phyloP scores from a whole-genome alignment of 2,113 vertebrate species.

The Gracilinanus agilis region DNA sequence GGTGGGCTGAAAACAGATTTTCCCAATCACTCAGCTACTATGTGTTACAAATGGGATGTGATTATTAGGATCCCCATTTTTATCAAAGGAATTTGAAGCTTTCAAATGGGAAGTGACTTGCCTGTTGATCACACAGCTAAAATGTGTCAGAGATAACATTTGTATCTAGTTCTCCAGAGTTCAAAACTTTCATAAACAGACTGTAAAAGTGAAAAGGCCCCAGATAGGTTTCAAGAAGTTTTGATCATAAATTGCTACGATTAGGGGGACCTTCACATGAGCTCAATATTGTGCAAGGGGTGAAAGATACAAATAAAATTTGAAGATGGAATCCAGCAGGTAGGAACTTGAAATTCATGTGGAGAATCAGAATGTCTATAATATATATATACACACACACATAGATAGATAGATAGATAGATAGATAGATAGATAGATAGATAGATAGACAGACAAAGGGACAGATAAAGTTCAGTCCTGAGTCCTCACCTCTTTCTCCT shows the following conservation, averaged over 20 bases:
- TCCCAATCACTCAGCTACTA: neutral
- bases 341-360: too few relatives aligned
- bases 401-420: too few relatives aligned
- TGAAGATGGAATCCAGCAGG: too few relatives aligned
- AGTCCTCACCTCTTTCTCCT: too few relatives aligned
- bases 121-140: neutral
- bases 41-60: neutral
- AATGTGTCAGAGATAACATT: neutral
- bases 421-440: too few relatives aligned
- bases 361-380: too few relatives aligned
- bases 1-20: neutral
- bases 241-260: neutral
- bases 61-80: neutral
- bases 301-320: neutral
- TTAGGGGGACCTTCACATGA: neutral
- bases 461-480: too few relatives aligned
- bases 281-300: neutral
- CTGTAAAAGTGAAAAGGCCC: neutral
- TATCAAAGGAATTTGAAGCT: too few relatives aligned
- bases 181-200: neutral
- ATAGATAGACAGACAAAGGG: too few relatives aligned
- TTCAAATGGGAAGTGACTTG: neutral
- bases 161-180: neutral
- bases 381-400: too few relatives aligned
- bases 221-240: neutral